Conservation (phyloP, 2,888 invertebrate genomes). For the Heliconius charithonia region DNA sequence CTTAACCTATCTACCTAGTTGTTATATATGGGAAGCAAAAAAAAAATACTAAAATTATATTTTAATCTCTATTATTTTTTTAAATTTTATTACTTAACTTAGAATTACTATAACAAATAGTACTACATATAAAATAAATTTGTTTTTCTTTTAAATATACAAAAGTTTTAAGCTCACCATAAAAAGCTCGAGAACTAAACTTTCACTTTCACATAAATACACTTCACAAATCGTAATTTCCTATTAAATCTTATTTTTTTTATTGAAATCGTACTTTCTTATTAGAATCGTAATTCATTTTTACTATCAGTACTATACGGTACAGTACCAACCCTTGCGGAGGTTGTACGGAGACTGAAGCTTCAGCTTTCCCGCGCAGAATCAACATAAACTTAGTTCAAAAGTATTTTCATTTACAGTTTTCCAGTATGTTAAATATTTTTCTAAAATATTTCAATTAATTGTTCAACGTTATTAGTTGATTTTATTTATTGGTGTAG, state of each 20-base stretch:
- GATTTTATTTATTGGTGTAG: not conserved
- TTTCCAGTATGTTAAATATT: not conserved
- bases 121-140: no score
- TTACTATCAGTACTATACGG: not conserved
- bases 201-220: not conserved
- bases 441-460: not conserved
- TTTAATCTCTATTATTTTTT: no score
- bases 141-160: no score
- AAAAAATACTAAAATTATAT: no score
- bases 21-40: no score
- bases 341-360: slow-evolving; percentile 37
- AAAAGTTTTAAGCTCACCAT: slow-evolving; percentile 1
- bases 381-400: slow-evolving; percentile 36
- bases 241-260: not conserved
- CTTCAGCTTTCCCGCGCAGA: slow-evolving; percentile 39
- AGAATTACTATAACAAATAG: no score
- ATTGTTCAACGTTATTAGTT: not conserved
- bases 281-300: no score
- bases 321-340: slow-evolving; percentile 12
- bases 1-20: no score
- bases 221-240: not conserved
- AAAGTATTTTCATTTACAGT: slow-evolving; percentile 34
- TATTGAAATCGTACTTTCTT: not conserved
- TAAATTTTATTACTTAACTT: no score
- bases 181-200: not conserved